Evolutionary conservation across 2,888 invertebrate species (phyloP).

Genomic region (Carterocephalus palaemon): DNA sequence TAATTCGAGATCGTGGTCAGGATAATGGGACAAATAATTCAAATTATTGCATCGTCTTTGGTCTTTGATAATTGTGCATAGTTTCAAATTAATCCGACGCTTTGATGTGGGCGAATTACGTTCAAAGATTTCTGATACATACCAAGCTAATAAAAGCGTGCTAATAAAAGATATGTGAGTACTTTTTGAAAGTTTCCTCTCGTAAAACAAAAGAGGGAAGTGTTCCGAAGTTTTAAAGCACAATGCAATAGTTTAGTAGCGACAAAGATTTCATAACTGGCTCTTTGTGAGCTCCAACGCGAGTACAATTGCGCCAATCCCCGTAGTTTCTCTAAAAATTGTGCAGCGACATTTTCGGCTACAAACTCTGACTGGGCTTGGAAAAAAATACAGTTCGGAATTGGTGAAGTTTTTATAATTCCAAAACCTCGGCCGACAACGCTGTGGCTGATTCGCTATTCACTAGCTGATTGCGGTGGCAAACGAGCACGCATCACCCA

Average conservation of each 20-base stretch:
- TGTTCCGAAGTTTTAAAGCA: conserved; percentile 12
- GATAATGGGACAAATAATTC: no score
- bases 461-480: no score
- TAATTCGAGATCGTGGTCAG: no score
- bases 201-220: no score
- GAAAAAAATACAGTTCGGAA: conserved; percentile 14
- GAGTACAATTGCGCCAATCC: conserved; percentile 23
- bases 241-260: conserved; percentile 21
- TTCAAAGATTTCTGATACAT: no score
- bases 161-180: no score
- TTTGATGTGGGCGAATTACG: no score
- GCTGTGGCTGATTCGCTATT: conserved; percentile 3
- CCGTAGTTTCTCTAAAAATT: conserved; percentile 18
- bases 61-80: no score
- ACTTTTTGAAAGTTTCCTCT: neutral
- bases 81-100: no score
- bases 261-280: conserved; percentile 24
- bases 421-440: neutral
- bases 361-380: conserved; percentile 14
- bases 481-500: no score
- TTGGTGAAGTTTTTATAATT: conserved; percentile 11
- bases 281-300: conserved; percentile 14
- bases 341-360: conserved; percentile 17
- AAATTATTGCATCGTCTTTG: no score
- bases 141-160: no score